Evolutionary conservation across 2,888 invertebrate species (phyloP), one percentile per base, ranked within the genome.

Genomic region (Hoplodrina blanda): DNA sequence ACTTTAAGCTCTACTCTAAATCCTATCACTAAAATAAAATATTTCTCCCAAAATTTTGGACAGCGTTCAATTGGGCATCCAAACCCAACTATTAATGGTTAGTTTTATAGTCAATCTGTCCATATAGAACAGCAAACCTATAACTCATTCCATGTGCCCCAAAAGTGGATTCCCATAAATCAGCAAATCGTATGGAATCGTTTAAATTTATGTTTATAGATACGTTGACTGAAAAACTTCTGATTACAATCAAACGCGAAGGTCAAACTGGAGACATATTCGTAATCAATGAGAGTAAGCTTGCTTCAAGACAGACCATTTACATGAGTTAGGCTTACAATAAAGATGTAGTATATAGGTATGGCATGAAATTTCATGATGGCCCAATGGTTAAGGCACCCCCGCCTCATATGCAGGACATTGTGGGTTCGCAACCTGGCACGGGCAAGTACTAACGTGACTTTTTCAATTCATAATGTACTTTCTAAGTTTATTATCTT

Each of bases 171-270:
- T 17, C n/a, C 4, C 19, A 73, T 79, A 80, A 81, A 83, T 81
- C 71, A 73, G 59, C 25, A 70, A 59, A 76, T 69, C 66, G 44
- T 75, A 78, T 83, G 68, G 59, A 55, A 46, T 53, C 73, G 63
- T 69, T 80, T 69, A 56, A 77, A 72, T 75, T 63, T 63, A 59
- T 70, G 73, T 71, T 69, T 73, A 77, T 73, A 44, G 33, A 37
- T 25, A 4, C 15, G 46, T 52, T 69, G 55, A 41, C 62, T 74
- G 68, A 75, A 76, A 78, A 71, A 33, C 30, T 62, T 62, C 52
- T 55, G 78, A 82, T 80, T 62, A 71, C 20, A 44, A 83, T 83
- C 76, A 55, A 65, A 54, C 33, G 59, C 69, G 69, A 83, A 79
- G 79, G 83, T 81, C 57, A n/a, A n/a, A 65, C 25, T 25, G 11